Percentiles rank a stretch among this genome's conserved stretches.
These are phyloP conservation scores for Anolis carolinensis DNA, from an alignment of 2,113 vertebrate genomes.

Conservation along the genomic window DNA sequence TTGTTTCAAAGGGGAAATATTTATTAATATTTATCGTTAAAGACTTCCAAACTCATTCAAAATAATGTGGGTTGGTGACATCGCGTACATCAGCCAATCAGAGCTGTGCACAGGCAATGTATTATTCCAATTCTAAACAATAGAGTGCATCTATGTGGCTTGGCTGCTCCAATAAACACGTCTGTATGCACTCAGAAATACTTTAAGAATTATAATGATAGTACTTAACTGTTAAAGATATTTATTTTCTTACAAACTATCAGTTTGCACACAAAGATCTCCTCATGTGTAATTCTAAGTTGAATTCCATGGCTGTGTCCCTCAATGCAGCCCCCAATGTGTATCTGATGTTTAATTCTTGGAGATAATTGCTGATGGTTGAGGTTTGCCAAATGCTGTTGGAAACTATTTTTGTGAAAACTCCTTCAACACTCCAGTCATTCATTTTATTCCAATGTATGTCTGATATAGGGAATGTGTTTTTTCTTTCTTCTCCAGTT, in stretches of 20 bases:
- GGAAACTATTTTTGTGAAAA: slow-evolving; percentile 74
- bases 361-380: slow-evolving; percentile 68
- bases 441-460: slow-evolving; percentile 81
- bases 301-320: slow-evolving; percentile 71
- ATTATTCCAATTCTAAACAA: not conserved
- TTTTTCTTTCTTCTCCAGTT: slow-evolving; percentile 75
- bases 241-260: slow-evolving; percentile 68
- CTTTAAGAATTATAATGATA: not conserved
- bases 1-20: too few species aligned
- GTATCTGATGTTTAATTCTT: slow-evolving; percentile 74
- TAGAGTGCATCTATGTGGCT: too few species aligned
- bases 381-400: slow-evolving; percentile 67
- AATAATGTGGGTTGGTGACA: not conserved
- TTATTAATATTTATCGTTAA: not conserved
- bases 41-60: not conserved
- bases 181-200: slow-evolving; percentile 25
- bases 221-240: slow-evolving; percentile 7
- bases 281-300: slow-evolving; percentile 76
- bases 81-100: not conserved
- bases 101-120: not conserved
- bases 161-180: not conserved
- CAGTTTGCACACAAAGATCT: slow-evolving; percentile 69
- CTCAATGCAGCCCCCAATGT: slow-evolving; percentile 51
- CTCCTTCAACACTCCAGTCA: slow-evolving; percentile 72
- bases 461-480: slow-evolving; percentile 84